Conservation (phyloP, 2,797 vertebrate genomes). For the Phaenicophaeus curvirostris region DNA sequence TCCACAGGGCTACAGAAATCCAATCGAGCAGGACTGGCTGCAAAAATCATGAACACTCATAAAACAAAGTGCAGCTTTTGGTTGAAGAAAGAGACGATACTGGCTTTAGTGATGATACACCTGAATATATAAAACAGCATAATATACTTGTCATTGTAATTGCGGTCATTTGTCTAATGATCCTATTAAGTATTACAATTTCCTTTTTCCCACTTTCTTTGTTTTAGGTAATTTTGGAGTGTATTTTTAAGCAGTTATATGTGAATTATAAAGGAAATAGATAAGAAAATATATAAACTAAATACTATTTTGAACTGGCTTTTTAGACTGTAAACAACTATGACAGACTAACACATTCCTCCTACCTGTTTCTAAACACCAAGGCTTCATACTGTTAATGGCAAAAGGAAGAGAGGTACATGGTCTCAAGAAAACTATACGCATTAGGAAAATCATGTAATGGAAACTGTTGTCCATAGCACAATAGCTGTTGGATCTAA, state of each 20-base stretch:
- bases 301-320: slow-evolving; percentile 25
- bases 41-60: neutral
- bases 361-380: neutral
- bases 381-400: neutral
- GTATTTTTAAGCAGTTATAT: slow-evolving; percentile 28
- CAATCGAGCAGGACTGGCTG: neutral
- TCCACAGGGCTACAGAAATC: neutral
- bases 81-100: neutral
- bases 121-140: neutral
- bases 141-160: slow-evolving; percentile 51
- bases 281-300: slow-evolving; percentile 2
- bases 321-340: slow-evolving; percentile 18
- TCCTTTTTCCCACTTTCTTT: neutral
- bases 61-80: neutral
- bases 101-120: neutral
- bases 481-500: neutral
- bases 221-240: slow-evolving; percentile 39
- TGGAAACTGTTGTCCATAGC: neutral
- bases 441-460: neutral
- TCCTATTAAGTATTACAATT: slow-evolving; percentile 22
- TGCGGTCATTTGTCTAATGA: slow-evolving; percentile 41
- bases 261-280: slow-evolving; percentile 42
- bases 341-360: neutral
- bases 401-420: neutral
- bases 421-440: neutral